A percentile compares a stretch with the other conserved stretches of the same genome.
Evolutionary conservation across 2,113 vertebrate genomes (phyloP).

Genomic region (Diphyllodes magnificus): DNA sequence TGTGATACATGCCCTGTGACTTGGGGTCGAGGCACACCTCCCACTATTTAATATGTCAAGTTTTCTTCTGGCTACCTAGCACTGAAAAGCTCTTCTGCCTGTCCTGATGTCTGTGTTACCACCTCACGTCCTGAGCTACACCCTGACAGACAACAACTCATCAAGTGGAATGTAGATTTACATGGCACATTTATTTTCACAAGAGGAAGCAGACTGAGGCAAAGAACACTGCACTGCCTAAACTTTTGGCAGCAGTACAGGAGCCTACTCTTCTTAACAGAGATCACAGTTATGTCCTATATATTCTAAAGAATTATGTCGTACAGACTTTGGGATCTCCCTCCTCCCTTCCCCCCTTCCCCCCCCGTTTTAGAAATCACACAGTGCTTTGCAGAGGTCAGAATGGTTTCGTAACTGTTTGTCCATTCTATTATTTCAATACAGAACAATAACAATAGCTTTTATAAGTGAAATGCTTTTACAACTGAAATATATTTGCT

Average conservation of each 20-base stretch:
- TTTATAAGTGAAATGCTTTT: not conserved
- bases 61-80: not conserved
- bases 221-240: not conserved
- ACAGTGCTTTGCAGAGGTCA: constrained; percentile 16
- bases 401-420: not conserved
- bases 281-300: not conserved
- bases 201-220: not conserved
- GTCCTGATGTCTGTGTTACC: not conserved
- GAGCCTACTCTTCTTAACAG: not conserved
- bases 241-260: not conserved
- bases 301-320: not conserved
- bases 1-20: not conserved
- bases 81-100: not conserved
- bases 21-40: not conserved
- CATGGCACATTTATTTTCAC: not conserved
- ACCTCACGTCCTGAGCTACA: not conserved
- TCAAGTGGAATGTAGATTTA: not conserved
- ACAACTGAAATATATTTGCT: not conserved
- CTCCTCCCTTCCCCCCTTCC: rapidly evolving
- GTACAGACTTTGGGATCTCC: not conserved
- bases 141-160: rapidly evolving
- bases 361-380: not conserved
- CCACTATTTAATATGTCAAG: not conserved
- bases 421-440: not conserved
- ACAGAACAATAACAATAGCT: constrained; percentile 44